phyloP scores from a whole-genome alignment of 2,888 invertebrate species.

The Poecilus cupreus region DNA sequence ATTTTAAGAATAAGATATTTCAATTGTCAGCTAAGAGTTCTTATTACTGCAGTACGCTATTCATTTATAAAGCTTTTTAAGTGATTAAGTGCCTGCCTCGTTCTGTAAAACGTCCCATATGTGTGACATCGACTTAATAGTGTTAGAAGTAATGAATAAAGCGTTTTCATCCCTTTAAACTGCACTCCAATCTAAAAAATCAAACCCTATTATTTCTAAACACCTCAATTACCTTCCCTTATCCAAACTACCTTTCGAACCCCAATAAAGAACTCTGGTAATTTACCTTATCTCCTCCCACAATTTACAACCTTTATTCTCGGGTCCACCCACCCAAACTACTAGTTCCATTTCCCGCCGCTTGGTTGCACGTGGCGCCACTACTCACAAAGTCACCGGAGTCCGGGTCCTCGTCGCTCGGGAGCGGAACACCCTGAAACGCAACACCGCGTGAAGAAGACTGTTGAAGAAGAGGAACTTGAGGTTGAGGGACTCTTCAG shows the following conservation, averaged over 20 bases:
- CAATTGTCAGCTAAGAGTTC: too few species aligned
- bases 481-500: not conserved
- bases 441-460: conserved; percentile 1
- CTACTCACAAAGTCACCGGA: not conserved
- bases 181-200: conserved; percentile 16
- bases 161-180: not conserved
- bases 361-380: conserved; percentile 20
- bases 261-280: conserved; percentile 16
- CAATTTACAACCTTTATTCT: conserved; percentile 30
- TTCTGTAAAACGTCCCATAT: too few species aligned
- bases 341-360: not conserved
- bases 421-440: not conserved
- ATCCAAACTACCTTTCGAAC: conserved; percentile 12
- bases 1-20: too few species aligned
- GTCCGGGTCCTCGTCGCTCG: not conserved
- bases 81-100: too few species aligned
- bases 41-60: too few species aligned
- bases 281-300: conserved; percentile 30
- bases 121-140: too few species aligned
- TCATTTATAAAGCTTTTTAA: too few species aligned
- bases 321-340: not conserved
- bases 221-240: conserved; percentile 30
- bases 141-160: too few species aligned
- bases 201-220: conserved; percentile 23
- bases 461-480: not conserved